Percentiles rank a stretch among this genome's conserved stretches.
Conservation (phyloP, 2,113 vertebrate genomes). For the Suncus etruscus region DNA sequence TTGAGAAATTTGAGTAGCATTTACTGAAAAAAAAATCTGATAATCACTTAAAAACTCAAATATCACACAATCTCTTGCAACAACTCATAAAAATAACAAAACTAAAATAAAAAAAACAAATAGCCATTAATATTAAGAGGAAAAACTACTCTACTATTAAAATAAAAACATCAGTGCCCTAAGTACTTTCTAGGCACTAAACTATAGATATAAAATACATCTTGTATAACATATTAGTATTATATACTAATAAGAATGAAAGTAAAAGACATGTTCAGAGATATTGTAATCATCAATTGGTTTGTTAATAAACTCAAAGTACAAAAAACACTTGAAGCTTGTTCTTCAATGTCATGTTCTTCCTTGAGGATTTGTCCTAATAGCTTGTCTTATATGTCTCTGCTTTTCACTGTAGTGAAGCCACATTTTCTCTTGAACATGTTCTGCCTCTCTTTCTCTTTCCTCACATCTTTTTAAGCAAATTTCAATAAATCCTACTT, state of each 20-base stretch:
- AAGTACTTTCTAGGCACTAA: slow-evolving; percentile 32
- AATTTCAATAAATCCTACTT: background rate
- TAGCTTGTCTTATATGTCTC: too few species aligned
- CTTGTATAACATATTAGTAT: background rate
- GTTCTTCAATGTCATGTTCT: too few species aligned
- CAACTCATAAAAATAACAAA: slow-evolving; percentile 57
- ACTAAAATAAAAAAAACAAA: background rate
- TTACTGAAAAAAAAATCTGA: slow-evolving; percentile 50
- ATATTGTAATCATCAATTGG: slow-evolving; percentile 36
- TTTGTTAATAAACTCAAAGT: slow-evolving; percentile 53
- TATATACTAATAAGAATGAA: background rate
- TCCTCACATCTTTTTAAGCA: too few species aligned
- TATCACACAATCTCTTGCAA: background rate
- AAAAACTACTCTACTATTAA: slow-evolving; percentile 33
- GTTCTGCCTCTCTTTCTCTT: too few species aligned
- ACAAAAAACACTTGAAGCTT: slow-evolving; percentile 26
- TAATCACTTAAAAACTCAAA: slow-evolving; percentile 53
- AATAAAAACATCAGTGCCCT: slow-evolving; percentile 29
- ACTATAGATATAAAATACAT: slow-evolving; percentile 25
- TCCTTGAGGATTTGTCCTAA: too few species aligned
- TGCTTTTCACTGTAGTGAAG: too few species aligned
- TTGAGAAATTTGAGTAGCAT: slow-evolving; percentile 44
- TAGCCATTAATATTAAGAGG: background rate
- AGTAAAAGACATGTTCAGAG: slow-evolving; percentile 40
- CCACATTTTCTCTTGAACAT: too few species aligned